Evolutionary conservation across 37 sponge, comb jelly and placozoan genomes (phyloP).

Genomic region (Beroe forskalii): DNA sequence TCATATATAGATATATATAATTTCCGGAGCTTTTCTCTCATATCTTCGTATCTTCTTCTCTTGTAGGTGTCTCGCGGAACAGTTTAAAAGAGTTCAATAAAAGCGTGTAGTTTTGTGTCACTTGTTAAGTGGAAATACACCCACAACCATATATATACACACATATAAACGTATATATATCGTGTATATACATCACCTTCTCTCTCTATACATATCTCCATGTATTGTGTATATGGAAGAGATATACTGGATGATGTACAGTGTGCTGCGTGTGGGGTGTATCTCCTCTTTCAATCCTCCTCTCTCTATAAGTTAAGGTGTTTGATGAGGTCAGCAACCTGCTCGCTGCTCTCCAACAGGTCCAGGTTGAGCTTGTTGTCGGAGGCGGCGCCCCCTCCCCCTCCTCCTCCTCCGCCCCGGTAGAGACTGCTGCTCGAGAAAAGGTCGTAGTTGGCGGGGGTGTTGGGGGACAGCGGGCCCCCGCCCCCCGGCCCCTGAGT

Average conservation of each 20-base stretch:
- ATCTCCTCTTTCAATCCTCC: not conserved
- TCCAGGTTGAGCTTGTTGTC: not conserved
- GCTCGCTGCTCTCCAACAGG: conserved; percentile 33
- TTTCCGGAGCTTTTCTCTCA: too few relatives aligned
- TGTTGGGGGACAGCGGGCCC: not conserved
- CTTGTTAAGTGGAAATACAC: too few relatives aligned
- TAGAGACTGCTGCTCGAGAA: conserved; percentile 19
- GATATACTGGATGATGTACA: not conserved
- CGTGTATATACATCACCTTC: too few relatives aligned
- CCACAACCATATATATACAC: too few relatives aligned
- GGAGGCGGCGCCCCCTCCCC: not conserved
- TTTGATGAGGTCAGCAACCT: conserved; percentile 21
- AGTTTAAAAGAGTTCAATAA: too few relatives aligned
- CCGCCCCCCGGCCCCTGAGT: not conserved
- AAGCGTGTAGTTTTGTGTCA: too few relatives aligned
- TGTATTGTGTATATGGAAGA: not conserved
- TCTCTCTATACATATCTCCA: too few relatives aligned
- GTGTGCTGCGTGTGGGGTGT: not conserved
- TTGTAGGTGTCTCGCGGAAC: too few relatives aligned
- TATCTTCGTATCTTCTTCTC: too few relatives aligned
- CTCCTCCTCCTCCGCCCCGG: not conserved
- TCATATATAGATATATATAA: too few relatives aligned
- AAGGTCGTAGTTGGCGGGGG: conserved; percentile 29
- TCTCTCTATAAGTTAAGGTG: conserved; percentile 29
- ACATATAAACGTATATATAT: too few relatives aligned